Base-by-base conservation (phyloP, 2,888 invertebrate genomes). In the Melipona beecheii region DNA sequence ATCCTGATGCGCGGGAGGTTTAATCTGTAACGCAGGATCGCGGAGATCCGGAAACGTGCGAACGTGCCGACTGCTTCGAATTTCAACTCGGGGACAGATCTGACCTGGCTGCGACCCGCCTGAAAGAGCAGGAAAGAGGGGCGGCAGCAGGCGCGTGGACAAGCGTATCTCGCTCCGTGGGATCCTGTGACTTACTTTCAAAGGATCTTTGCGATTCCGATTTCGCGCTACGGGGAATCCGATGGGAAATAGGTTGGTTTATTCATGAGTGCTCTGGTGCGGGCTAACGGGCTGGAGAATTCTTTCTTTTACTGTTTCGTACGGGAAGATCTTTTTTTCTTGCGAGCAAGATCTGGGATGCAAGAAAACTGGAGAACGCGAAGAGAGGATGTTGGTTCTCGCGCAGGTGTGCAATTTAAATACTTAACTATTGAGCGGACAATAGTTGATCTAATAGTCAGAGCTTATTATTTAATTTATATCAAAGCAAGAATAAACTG, bases 1-100 rank as follows among this genome's bases (percentile, higher is more conserved):
- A 65, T 79, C 88, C 85, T 88, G 88, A 74, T 85, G 89, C 89
- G 89, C 81, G 89, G 86, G 86, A 65, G 83, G 75, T 36, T 31
- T 68, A 65, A 76, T 66, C 71, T 27, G 50, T 82, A 73, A 64
- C 72, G 69, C 62, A 82, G 83, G 83, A 83, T 77, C 77, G 52
- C 64, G 58, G 17, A 58, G 60, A 68, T 52, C 19, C 70, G 58
- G 58, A 27, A 49, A 19, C 36, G 17, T 54, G 27, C 58, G 71
- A 11, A 24, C 2, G 17, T 31, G 31, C 31, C 31, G 31, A 15
- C 64, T 54, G 66, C n/a, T 19, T 64, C 83, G 86, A 85, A 89
- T 86, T 81, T 86, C 58, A 77, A 69, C 77, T 60, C 66, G 75
- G 21, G 0, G 36, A 9, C 13, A 58, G 76, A 84, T 83, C 78